phyloP scores from a whole-genome alignment of 2,888 invertebrate species.

The Noctuana brunneofusca region DNA sequence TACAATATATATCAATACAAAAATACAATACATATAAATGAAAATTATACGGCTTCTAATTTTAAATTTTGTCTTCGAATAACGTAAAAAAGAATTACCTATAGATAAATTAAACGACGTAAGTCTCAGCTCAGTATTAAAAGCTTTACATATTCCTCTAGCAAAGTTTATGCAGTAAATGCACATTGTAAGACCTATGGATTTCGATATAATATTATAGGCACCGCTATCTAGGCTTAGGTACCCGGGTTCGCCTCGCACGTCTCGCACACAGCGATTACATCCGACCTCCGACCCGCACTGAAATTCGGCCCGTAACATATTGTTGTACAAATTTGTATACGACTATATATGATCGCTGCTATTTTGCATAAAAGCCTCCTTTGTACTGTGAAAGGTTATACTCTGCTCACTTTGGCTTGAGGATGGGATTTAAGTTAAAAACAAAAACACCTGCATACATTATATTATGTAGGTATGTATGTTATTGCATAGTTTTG shows the following conservation, averaged over 20 bases:
- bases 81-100: too few relatives aligned
- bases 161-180: background rate
- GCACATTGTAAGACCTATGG: background rate
- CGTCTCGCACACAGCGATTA: slow-evolving; percentile 16
- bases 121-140: too few relatives aligned
- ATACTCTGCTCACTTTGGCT: background rate
- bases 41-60: too few relatives aligned
- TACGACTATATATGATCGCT: slow-evolving; percentile 10
- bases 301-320: slow-evolving; percentile 29
- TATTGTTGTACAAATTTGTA: slow-evolving; percentile 29
- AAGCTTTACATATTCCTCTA: too few relatives aligned
- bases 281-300: slow-evolving; percentile 20
- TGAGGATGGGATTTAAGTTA: background rate
- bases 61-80: too few relatives aligned
- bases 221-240: background rate
- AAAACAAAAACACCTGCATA: too few relatives aligned
- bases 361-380: slow-evolving; percentile 29
- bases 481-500: background rate
- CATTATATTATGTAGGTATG: background rate
- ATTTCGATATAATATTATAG: too few relatives aligned
- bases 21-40: too few relatives aligned
- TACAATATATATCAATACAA: too few relatives aligned
- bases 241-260: slow-evolving; percentile 9
- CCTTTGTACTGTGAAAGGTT: background rate
- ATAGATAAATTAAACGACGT: too few relatives aligned